Evolutionary conservation across 2,888 invertebrate species (phyloP).

Genomic region (Yponomeuta sedellus): DNA sequence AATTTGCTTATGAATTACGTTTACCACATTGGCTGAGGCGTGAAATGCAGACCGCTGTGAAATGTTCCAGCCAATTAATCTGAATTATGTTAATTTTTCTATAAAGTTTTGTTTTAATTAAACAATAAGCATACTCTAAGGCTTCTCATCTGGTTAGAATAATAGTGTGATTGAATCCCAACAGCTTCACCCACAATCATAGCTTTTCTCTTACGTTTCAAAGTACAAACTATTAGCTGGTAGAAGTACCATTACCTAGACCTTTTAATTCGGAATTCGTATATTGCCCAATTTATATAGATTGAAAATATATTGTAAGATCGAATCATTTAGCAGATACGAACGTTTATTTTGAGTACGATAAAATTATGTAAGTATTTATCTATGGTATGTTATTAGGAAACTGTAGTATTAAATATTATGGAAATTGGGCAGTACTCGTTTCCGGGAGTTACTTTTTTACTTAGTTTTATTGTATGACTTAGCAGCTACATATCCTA

Average conservation of each 20-base stretch:
- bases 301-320: conserved; percentile 44
- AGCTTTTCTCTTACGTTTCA: conserved; percentile 55
- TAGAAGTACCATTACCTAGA: not conserved
- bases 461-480: not conserved
- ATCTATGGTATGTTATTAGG: conserved; percentile 48
- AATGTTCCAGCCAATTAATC: conserved; percentile 1
- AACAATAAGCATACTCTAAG: conserved; percentile 44
- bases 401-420: conserved; percentile 53
- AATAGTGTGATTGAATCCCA: conserved; percentile 56
- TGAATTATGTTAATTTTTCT: conserved; percentile 12
- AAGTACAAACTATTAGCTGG: conserved; percentile 66
- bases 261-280: not conserved
- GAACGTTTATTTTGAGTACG: conserved; percentile 58
- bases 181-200: conserved; percentile 48
- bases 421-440: conserved; percentile 42
- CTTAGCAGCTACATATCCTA: not conserved
- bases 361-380: conserved; percentile 50
- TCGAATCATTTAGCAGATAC: conserved; percentile 61
- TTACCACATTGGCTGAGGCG: conserved; percentile 10
- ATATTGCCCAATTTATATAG: conserved; percentile 32
- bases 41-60: not conserved
- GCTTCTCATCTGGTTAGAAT: conserved; percentile 54
- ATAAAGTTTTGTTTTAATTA: conserved; percentile 16
- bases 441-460: conserved; percentile 33
- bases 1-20: conserved; percentile 35